These are phyloP conservation scores for Phania funesta DNA, from an alignment of 2,888 invertebrate genomes.

Conservation along the genomic window DNA sequence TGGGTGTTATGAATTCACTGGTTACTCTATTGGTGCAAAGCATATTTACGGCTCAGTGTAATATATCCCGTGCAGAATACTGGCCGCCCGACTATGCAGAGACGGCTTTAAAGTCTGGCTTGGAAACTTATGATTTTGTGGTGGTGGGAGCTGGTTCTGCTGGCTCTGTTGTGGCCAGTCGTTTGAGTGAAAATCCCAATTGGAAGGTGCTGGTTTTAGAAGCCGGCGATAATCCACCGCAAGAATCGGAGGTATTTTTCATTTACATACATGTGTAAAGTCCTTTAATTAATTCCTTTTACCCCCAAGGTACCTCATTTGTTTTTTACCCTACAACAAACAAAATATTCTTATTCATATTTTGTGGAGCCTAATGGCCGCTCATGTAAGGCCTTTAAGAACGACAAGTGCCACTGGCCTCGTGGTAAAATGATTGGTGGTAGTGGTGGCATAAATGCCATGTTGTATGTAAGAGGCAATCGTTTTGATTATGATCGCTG, in stretches of 20 bases:
- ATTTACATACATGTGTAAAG: too few species aligned
- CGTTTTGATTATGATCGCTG: slow-evolving; percentile 85
- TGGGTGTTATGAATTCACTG: slow-evolving; percentile 76
- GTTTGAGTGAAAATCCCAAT: slow-evolving; percentile 86
- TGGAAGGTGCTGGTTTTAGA: slow-evolving; percentile 89
- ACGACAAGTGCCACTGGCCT: slow-evolving; percentile 81
- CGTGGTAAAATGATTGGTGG: slow-evolving; percentile 86
- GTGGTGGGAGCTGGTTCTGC: slow-evolving; percentile 83
- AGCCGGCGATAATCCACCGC: slow-evolving; percentile 86
- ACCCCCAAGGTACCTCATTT: slow-evolving; percentile 66
- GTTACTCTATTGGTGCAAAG: slow-evolving; percentile 82
- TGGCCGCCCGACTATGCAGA: slow-evolving; percentile 81
- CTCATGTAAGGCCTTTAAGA: slow-evolving; percentile 71
- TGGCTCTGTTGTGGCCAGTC: slow-evolving; percentile 83
- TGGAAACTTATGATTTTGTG: slow-evolving; percentile 81
- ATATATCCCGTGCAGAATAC: slow-evolving; percentile 80
- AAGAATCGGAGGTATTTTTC: slow-evolving; percentile 76
- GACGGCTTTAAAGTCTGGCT: slow-evolving; percentile 50
- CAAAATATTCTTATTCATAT: slow-evolving; percentile 74
- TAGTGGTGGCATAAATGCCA: slow-evolving; percentile 84
- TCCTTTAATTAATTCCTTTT: too few species aligned
- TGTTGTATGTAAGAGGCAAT: slow-evolving; percentile 85
- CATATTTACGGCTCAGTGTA: slow-evolving; percentile 83
- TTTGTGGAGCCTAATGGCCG: slow-evolving; percentile 72
- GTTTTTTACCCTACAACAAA: slow-evolving; percentile 71